Percentiles rank a stretch among this genome's conserved stretches.
Evolutionary conservation across 2,888 invertebrate genomes (phyloP).

Genomic region (Tiphia femorata): DNA sequence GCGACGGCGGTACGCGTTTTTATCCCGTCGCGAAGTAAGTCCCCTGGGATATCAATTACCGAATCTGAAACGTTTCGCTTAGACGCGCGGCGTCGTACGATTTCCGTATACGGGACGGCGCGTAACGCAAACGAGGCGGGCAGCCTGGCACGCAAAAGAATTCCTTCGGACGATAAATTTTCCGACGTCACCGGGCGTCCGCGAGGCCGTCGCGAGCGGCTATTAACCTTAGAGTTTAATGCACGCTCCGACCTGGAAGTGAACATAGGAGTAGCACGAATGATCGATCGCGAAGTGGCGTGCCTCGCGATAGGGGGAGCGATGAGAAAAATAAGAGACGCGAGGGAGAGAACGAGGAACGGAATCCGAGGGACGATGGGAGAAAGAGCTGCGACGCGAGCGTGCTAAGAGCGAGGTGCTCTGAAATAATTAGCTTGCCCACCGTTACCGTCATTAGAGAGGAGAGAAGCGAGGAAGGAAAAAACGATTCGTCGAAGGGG

Average conservation of each 20-base stretch:
- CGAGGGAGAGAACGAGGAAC: neutral
- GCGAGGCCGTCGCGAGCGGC: conserved; percentile 23
- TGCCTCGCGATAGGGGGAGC: conserved; percentile 18
- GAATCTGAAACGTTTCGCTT: too few species aligned
- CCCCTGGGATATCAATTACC: too few species aligned
- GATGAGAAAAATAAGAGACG: too few species aligned
- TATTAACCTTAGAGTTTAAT: conserved; percentile 35
- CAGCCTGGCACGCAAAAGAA: conserved; percentile 4
- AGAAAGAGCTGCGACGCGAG: neutral
- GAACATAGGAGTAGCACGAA: conserved; percentile 25
- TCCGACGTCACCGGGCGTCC: conserved; percentile 14
- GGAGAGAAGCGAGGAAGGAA: too few species aligned
- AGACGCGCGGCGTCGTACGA: too few species aligned
- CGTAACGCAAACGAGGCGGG: too few species aligned
- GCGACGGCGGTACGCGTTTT: neutral
- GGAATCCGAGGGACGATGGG: neutral
- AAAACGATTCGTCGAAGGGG: conserved; percentile 35
- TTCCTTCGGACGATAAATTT: conserved; percentile 20
- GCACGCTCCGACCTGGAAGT: conserved; percentile 22
- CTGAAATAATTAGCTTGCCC: conserved; percentile 40
- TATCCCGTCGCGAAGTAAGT: neutral
- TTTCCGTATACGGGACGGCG: too few species aligned
- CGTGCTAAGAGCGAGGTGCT: conserved; percentile 30
- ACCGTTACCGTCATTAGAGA: conserved; percentile 32
- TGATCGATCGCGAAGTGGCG: conserved; percentile 44